These are phyloP conservation scores for Sparidentex hasta DNA, from an alignment of 2,797 vertebrate genomes.

Conservation along the genomic window DNA sequence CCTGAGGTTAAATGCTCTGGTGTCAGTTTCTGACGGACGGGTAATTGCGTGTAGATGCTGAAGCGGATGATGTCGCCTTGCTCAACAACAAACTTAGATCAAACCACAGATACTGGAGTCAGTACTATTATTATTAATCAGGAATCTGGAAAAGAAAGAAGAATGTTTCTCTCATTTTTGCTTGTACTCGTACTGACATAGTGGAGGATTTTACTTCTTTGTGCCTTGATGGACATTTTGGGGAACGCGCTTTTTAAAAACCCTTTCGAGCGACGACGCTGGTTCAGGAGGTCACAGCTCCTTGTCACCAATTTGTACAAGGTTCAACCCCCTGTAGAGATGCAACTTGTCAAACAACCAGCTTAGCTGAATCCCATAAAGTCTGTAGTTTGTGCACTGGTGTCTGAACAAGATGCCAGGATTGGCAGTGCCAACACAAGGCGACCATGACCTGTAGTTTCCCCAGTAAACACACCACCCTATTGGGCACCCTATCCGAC, in stretches of 20 bases:
- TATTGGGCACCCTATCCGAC: too few species aligned
- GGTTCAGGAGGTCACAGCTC: too few species aligned
- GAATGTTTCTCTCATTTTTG: not conserved
- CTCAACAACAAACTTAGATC: not conserved
- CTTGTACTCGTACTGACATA: constrained; percentile 3
- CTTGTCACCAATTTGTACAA: not conserved
- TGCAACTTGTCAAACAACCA: not conserved
- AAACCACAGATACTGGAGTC: not conserved
- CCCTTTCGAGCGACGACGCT: too few species aligned
- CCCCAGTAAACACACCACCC: too few species aligned
- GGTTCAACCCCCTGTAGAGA: not conserved
- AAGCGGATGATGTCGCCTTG: not conserved
- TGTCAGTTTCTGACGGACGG: not conserved
- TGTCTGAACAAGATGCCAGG: too few species aligned
- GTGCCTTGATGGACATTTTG: not conserved
- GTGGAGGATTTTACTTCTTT: not conserved
- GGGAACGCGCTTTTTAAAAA: too few species aligned
- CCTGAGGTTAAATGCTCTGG: not conserved
- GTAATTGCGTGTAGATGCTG: not conserved
- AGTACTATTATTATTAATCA: too few species aligned
- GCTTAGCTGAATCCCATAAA: too few species aligned
- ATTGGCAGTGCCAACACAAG: too few species aligned
- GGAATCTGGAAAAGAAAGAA: not conserved
- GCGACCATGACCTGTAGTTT: too few species aligned
- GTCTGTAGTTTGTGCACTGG: too few species aligned